Evolutionary conservation across 2,113 vertebrate species (phyloP), one percentile per base, ranked within the genome.

Genomic region (Sander lucioperca): DNA sequence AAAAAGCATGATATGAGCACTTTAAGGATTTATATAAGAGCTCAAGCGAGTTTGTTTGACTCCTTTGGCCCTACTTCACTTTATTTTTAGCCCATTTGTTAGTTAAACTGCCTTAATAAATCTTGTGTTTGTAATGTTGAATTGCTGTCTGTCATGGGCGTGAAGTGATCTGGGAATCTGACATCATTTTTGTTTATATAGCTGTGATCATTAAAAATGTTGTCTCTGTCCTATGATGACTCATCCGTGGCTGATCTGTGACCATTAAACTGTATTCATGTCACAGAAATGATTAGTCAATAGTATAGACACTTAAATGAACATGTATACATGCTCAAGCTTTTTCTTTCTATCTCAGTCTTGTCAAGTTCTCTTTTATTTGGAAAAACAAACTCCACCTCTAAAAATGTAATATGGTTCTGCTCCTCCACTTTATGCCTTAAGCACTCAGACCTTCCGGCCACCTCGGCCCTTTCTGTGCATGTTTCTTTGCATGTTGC

Each of bases 231-330:
- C 70, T 21, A 53, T 36, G 61, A 76, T 80, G 80, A 88, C 79
- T 85, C 82, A 79, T 36, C 6, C 11, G 0, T 47, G 47, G 25
- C 23, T 83, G 71, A 68, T 63, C 58, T 76, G 73, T 80, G 66
- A 74, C 47, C 39, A 80, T 65, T 66, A 47, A 80, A 43, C 27
- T 79, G 27, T 53, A 65, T 25, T 83, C 72, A 59, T 48, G 25
- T 91, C 80, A 84, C 30, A 47, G 39, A 72, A 4, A 33, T 12
- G 33, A 68, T 72, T 57, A 56, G 39, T 75, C 21, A 69, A 13
- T 19, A 67, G 15, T 27, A 27, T 82, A 84, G 86, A 87, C 86
- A 83, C 13, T 54, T 15, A 86, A 71, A 77, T 74, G 27, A 61
- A 59, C 54, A 56, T 57, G 21, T 9, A 9, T 36, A 58, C 33